These are phyloP conservation scores for Nemopilema nomurai DNA, from an alignment of 30 jellyfish, hydroid and myxozoan genomes.

Conservation along the genomic window DNA sequence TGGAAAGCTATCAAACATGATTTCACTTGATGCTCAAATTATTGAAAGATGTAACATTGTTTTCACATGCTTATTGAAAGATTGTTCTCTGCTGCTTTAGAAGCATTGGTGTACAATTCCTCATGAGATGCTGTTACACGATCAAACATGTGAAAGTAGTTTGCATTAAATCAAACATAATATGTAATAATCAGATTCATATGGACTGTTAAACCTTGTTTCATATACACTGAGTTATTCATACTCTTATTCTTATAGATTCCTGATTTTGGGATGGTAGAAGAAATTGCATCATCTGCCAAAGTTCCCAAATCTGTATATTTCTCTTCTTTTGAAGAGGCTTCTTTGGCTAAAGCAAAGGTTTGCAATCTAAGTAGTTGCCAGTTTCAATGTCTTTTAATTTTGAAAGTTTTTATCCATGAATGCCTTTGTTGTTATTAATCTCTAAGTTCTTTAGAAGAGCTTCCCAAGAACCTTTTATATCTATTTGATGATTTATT, in stretches of 20 bases:
- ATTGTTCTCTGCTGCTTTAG: neutral
- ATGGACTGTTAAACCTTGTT: too few relatives aligned
- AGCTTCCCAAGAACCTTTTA: neutral
- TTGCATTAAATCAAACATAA: neutral
- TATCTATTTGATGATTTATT: neutral
- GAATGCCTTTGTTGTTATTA: neutral
- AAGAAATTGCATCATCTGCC: neutral
- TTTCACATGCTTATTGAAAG: too few relatives aligned
- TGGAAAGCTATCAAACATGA: too few relatives aligned
- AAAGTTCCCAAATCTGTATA: neutral
- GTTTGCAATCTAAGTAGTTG: neutral
- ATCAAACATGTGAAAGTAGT: too few relatives aligned
- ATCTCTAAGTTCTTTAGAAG: neutral
- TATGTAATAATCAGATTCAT: too few relatives aligned
- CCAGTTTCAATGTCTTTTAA: neutral
- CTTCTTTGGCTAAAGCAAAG: slow-evolving; percentile 19
- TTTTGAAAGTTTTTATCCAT: neutral
- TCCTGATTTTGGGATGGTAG: slow-evolving; percentile 4
- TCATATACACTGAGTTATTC: neutral
- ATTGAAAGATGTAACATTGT: too few relatives aligned
- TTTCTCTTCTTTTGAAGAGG: neutral
- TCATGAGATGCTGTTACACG: too few relatives aligned
- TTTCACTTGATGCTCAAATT: too few relatives aligned
- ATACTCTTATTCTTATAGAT: neutral
- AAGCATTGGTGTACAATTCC: too few relatives aligned